phyloP scores from a whole-genome alignment of 2,113 vertebrate genomes.

The Pteronura brasiliensis region DNA sequence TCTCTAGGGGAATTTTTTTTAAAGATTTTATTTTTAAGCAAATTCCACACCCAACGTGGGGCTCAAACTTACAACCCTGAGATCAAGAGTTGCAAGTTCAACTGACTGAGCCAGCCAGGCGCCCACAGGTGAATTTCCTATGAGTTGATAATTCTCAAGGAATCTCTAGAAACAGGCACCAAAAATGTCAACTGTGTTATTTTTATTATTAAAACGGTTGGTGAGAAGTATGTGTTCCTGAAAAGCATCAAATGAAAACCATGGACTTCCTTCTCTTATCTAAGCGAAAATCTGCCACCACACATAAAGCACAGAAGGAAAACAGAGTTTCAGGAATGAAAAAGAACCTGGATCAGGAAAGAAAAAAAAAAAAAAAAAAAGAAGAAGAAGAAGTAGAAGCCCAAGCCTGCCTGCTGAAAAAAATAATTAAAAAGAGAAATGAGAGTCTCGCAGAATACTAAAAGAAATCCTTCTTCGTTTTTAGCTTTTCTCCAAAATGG shows the following conservation, averaged over 20 bases:
- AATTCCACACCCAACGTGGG: not conserved
- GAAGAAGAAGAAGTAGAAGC: not conserved
- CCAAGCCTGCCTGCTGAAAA: not conserved
- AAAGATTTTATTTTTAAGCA: not conserved
- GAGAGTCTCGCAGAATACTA: not conserved
- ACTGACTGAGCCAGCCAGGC: not conserved
- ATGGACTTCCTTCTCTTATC: not conserved
- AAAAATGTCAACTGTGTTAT: not conserved
- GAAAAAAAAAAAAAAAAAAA: not conserved
- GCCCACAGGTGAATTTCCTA: not conserved
- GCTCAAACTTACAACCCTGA: not conserved
- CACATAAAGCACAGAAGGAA: not conserved
- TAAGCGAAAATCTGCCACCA: not conserved
- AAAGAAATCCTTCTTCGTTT: conserved; percentile 8
- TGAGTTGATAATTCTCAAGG: not conserved
- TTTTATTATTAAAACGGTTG: not conserved
- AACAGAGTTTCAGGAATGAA: not conserved
- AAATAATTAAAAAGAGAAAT: not conserved
- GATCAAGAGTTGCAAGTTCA: not conserved
- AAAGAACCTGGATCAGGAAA: not conserved
- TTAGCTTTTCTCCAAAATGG: not conserved
- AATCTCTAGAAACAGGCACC: not conserved
- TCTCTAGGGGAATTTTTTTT: not conserved
- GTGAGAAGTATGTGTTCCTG: not conserved
- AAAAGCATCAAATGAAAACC: not conserved